Evolutionary conservation across 2,797 vertebrate species (phyloP).

Genomic region (Cossypha dichroa): DNA sequence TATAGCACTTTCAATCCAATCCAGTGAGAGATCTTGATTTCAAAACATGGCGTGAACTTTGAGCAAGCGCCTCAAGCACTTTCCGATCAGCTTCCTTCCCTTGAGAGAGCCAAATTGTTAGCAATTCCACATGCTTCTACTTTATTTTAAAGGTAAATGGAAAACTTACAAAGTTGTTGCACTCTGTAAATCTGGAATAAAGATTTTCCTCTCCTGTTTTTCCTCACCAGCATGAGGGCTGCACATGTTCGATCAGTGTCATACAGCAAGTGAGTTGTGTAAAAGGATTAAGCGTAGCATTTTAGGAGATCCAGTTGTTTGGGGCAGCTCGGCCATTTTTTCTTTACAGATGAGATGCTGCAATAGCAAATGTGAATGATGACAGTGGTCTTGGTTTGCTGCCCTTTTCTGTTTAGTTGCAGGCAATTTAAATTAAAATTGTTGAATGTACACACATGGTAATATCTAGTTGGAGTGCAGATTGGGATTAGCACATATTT

Average conservation of each 20-base stretch:
- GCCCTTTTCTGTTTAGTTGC: neutral
- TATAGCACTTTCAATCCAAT: neutral
- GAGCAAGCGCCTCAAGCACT: neutral
- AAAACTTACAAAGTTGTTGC: neutral
- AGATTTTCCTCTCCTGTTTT: neutral
- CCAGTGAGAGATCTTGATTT: neutral
- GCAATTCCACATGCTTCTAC: neutral
- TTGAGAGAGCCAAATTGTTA: neutral
- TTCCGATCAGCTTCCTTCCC: neutral
- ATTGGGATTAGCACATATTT: constrained; percentile 35
- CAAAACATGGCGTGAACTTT: neutral
- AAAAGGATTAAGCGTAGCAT: neutral
- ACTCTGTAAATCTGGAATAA: neutral
- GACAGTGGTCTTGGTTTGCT: constrained; percentile 2
- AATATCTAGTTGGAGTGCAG: neutral
- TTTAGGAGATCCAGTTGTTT: neutral
- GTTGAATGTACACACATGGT: neutral
- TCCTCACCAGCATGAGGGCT: neutral
- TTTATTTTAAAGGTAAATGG: constrained; percentile 20
- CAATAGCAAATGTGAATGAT: neutral
- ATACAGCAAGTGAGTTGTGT: neutral
- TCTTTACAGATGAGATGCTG: neutral
- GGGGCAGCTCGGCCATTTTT: neutral
- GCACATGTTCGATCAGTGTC: neutral
- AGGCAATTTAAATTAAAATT: constrained; percentile 35